These are phyloP conservation scores for Noctilio leporinus DNA, from an alignment of 2,113 vertebrate genomes.

Conservation along the genomic window DNA sequence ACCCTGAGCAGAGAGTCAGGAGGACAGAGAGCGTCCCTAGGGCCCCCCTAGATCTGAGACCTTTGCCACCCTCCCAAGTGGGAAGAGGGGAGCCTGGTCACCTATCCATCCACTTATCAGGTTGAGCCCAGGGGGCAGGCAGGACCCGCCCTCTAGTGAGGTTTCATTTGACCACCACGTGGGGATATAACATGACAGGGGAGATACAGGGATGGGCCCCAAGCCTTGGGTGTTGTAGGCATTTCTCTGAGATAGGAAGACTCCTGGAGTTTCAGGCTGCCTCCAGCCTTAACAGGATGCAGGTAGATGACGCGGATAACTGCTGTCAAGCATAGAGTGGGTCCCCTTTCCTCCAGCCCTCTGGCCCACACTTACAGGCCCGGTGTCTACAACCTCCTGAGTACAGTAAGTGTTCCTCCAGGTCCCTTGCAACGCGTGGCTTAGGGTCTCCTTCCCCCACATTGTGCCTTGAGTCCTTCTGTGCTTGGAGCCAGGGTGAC, in stretches of 20 bases:
- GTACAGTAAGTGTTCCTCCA: background rate
- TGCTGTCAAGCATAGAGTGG: no score
- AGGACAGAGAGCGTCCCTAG: background rate
- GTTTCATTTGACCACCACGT: background rate
- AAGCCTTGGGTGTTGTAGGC: background rate
- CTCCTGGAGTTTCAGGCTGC: background rate
- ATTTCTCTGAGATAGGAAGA: background rate
- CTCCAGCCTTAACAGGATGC: background rate
- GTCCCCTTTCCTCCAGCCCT: background rate
- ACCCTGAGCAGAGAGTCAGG: background rate
- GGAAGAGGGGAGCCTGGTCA: background rate
- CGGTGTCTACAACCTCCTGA: background rate
- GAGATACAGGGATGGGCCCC: background rate
- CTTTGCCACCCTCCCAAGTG: background rate
- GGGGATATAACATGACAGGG: background rate
- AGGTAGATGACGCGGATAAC: background rate
- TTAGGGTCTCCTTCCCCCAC: background rate
- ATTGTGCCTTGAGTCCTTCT: background rate
- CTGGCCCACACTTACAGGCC: no score
- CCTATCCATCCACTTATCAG: accelerated
- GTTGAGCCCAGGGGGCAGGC: background rate
- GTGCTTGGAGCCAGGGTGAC: accelerated
- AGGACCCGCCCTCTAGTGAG: background rate
- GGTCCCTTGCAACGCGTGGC: background rate
- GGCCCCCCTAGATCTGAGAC: background rate